Conservation (phyloP, 2,113 vertebrate genomes). For the Campylomormyrus numenius region DNA sequence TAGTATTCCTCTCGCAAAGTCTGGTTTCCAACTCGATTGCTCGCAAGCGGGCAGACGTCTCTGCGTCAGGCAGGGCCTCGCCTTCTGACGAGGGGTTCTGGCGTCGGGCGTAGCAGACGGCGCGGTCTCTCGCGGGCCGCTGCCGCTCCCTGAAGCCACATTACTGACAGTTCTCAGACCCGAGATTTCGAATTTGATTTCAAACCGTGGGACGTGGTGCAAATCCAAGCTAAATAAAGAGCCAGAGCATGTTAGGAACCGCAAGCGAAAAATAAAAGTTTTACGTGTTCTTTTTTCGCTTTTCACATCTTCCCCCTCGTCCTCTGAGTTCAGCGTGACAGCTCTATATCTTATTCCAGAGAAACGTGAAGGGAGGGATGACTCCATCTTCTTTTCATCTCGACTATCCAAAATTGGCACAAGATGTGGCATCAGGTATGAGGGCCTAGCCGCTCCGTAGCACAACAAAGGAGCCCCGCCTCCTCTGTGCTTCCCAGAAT, state of each 20-base stretch:
- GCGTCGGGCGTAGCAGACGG: not conserved
- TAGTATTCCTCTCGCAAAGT: constrained; percentile 4
- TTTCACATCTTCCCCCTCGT: constrained; percentile 1
- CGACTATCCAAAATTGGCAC: constrained; percentile 19
- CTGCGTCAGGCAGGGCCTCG: not conserved
- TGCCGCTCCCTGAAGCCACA: not conserved
- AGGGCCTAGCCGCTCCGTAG: not conserved
- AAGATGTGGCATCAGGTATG: not conserved
- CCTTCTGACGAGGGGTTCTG: not conserved
- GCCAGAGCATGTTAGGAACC: not conserved
- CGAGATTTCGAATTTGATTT: not conserved
- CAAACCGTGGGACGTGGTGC: not conserved
- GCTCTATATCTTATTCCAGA: not conserved
- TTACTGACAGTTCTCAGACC: not conserved
- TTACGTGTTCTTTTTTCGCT: not conserved
- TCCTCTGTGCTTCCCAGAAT: not conserved
- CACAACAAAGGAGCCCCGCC: not conserved
- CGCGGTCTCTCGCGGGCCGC: not conserved
- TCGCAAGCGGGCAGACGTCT: not conserved
- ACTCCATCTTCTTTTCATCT: constrained; percentile 33
- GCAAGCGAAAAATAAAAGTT: not conserved
- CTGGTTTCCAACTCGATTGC: constrained; percentile 3
- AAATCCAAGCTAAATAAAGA: constrained; percentile 1
- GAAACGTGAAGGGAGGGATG: constrained; percentile 8
- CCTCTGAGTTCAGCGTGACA: not conserved